Conservation (phyloP, 2,113 vertebrate genomes). For the Brachionichthys hirsutus region DNA sequence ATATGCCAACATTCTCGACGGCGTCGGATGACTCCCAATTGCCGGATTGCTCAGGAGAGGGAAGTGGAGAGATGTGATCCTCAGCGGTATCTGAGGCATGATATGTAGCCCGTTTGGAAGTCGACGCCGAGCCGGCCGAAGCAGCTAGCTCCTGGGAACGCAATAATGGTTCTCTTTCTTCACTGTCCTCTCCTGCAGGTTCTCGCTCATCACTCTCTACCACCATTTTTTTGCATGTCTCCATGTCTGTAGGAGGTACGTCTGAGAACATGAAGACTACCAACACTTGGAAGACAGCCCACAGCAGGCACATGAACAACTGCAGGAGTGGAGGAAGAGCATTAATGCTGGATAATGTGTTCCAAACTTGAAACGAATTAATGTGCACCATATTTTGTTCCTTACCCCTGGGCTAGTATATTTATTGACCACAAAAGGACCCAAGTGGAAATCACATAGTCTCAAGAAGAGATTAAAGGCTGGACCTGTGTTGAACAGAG, state of each 20-base stretch:
- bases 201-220: slow-evolving; percentile 3
- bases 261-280: slow-evolving; percentile 83
- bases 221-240: background rate
- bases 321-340: slow-evolving; percentile 36
- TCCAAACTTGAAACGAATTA: background rate
- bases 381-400: background rate
- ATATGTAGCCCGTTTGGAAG: background rate
- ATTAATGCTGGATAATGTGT: background rate
- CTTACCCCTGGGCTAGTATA: slow-evolving; percentile 84
- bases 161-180: slow-evolving; percentile 71
- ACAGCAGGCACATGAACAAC: slow-evolving; percentile 84
- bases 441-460: slow-evolving; percentile 79
- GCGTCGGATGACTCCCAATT: slow-evolving; percentile 14
- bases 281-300: slow-evolving; percentile 79
- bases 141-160: slow-evolving; percentile 57
- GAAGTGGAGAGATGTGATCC: slow-evolving; percentile 19
- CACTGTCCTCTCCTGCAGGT: slow-evolving; percentile 28
- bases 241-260: slow-evolving; percentile 52
- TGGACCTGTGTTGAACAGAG: slow-evolving; percentile 71
- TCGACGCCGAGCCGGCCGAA: slow-evolving; percentile 68
- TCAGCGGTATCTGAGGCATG: background rate
- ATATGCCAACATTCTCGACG: slow-evolving; percentile 60
- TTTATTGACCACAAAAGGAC: slow-evolving; percentile 82
- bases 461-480: slow-evolving; percentile 84
- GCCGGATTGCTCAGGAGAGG: slow-evolving; percentile 29